Base-by-base conservation (phyloP, 1,140 invertebrate species). In the Micrasema longulum region DNA sequence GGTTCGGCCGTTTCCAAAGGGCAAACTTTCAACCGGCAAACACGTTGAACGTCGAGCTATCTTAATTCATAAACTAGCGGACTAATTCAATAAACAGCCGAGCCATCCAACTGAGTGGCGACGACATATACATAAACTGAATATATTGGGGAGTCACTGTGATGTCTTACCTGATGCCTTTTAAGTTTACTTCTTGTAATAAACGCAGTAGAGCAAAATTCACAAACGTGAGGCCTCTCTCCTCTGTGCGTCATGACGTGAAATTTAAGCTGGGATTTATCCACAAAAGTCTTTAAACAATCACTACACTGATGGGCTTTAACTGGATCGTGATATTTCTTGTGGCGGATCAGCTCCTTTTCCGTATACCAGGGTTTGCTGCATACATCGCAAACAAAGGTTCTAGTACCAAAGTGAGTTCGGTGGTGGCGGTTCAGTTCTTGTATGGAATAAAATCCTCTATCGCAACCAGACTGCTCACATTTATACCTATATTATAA, bases 361-460 rank as follows among this genome's bases (percentile, higher is more conserved):
- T 38, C 47, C 0, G 69, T 71, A 26, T 64, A 71, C 69, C 69
- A 75, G 2, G 65, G 41, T 48, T 75, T 75, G 38, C 69, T 78
- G 16, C 78, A 79, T 5, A 76, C 63, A 0, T 76, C 67, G 36
- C 78, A 79, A 7, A 77, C 5, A 35, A 72, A 75, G 0, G 31
- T 45, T 52, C 77, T 76, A 1, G 69, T 66, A 1, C 62, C 69
- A 1, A 35, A 62, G 57, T 75, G 73, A 14, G 57, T 52, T 10
- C 63, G 68, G 20, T 26, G 35, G 47, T 75, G 73, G 1, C 73
- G 43, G 35, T 71, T 71, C 18, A 75, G 38, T 31, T 75, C 73
- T 20, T 69, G 73, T 0, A 69, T 36, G 4, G 64, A 50, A 38
- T 63, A 66, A 35, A 71, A 75, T 1, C 64, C 65, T 65, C 71